These are phyloP conservation scores for Patella vulgata DNA, from an alignment of 1,140 invertebrate genomes.

Conservation along the genomic window DNA sequence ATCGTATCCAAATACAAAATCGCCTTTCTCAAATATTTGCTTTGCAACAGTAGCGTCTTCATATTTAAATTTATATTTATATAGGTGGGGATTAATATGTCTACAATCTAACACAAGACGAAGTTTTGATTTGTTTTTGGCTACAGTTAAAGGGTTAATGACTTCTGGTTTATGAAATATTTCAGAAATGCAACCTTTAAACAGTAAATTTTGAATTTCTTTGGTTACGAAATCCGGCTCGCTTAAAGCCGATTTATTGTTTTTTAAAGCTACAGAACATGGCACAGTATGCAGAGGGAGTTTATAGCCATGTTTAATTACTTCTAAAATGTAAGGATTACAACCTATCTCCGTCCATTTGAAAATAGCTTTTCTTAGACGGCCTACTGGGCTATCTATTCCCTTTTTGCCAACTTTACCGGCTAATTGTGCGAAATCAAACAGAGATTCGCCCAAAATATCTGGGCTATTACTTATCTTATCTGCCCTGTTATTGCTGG, in stretches of 20 bases:
- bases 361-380: conserved; percentile 5
- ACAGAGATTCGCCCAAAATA: background rate
- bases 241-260: conserved; percentile 26
- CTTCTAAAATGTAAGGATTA: conserved; percentile 17
- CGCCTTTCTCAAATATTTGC: background rate
- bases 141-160: conserved; percentile 24
- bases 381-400: conserved; percentile 1
- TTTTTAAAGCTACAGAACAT: conserved; percentile 6
- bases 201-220: conserved; percentile 19
- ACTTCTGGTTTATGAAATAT: conserved; percentile 9
- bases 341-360: conserved; percentile 7
- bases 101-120: conserved; percentile 11
- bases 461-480: background rate
- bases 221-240: conserved; percentile 7
- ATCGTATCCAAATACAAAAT: too few relatives aligned
- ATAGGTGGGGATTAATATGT: background rate
- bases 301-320: conserved; percentile 24
- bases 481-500: background rate
- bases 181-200: conserved; percentile 11
- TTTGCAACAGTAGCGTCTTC: too few relatives aligned
- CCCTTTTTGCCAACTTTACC: too few relatives aligned
- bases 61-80: too few relatives aligned
- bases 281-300: conserved; percentile 21
- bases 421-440: too few relatives aligned
- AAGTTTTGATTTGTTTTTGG: conserved; percentile 7